phyloP scores from a whole-genome alignment of 2,113 vertebrate species.

The Ranitomeya variabilis region DNA sequence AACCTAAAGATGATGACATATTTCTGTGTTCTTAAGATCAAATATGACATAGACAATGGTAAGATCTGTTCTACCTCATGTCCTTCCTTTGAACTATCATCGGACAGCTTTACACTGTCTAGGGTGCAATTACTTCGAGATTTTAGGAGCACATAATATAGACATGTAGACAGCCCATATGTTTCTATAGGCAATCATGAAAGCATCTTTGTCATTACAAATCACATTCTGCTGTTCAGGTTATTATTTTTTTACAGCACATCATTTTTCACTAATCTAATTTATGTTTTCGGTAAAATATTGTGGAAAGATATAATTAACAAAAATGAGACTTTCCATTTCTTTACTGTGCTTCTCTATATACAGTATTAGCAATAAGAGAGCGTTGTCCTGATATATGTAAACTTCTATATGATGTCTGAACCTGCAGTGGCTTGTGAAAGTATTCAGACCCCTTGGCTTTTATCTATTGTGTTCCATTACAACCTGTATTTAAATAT shows the following conservation, averaged over 20 bases:
- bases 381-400: background rate
- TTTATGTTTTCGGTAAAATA: background rate
- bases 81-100: constrained; percentile 12
- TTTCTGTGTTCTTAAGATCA: background rate
- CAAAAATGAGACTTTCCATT: background rate
- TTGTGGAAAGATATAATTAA: background rate
- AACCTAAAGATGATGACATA: background rate
- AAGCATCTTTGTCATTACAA: background rate
- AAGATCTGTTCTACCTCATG: background rate
- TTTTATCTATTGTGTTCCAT: too few relatives aligned
- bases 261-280: constrained; percentile 3
- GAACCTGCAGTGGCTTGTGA: background rate
- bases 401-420: background rate
- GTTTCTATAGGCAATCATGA: background rate
- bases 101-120: background rate
- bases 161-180: background rate
- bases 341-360: background rate
- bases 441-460: too few relatives aligned
- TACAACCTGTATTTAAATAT: too few relatives aligned
- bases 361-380: background rate
- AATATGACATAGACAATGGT: background rate
- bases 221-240: background rate
- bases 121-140: background rate
- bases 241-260: background rate
- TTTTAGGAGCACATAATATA: constrained; percentile 7